phyloP scores from a whole-genome alignment of 1,140 invertebrate species.

The Gryllus bimaculatus region DNA sequence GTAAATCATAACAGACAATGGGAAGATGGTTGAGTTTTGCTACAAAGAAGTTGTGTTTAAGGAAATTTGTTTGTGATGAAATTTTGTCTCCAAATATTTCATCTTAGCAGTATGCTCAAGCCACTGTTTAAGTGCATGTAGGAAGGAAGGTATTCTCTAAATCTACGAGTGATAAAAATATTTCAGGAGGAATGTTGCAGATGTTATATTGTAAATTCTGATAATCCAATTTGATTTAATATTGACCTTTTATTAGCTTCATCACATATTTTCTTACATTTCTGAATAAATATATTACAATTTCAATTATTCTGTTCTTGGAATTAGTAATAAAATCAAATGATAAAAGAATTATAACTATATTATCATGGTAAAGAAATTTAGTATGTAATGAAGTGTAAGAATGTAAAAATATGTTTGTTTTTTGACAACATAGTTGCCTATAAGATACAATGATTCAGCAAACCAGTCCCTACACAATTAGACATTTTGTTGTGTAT shows the following conservation, averaged over 20 bases:
- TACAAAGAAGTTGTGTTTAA: neutral
- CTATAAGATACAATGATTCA: neutral
- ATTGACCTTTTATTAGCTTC: neutral
- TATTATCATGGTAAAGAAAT: neutral
- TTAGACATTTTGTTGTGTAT: neutral
- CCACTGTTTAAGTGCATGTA: no score
- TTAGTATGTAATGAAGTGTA: neutral
- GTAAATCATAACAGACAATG: no score
- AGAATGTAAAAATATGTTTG: neutral
- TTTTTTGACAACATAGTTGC: slow-evolving; percentile 1
- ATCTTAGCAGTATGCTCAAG: no score
- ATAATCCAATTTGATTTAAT: neutral
- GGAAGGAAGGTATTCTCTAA: no score
- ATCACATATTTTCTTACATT: neutral
- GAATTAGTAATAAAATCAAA: neutral
- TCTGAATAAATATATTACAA: neutral
- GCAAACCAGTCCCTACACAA: neutral
- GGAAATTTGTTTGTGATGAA: neutral
- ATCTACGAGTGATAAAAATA: no score
- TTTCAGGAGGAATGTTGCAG: no score
- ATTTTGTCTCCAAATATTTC: no score
- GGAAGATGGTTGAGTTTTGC: neutral
- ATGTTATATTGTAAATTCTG: no score
- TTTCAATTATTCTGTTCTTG: neutral
- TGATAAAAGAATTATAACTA: neutral